Evolutionary conservation across 2,797 vertebrate species (phyloP), one percentile per base, ranked within the genome.

Genomic region (Mormyrops boulengeri): DNA sequence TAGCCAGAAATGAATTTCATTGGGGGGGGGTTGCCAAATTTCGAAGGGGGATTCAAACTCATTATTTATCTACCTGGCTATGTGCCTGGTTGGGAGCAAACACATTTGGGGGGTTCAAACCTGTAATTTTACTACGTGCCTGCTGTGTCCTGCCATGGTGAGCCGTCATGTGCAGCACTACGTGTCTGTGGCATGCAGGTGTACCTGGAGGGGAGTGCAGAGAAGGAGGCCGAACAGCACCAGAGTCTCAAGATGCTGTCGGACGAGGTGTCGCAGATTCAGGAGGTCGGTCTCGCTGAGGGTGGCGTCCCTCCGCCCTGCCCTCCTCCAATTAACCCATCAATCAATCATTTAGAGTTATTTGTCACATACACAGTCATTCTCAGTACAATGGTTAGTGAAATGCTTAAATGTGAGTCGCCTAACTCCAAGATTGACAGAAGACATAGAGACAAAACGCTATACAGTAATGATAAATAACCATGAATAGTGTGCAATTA

Each of bases 221-320:
- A 97, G 90, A 96, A 97, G 66, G 94, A 96, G 92, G 90, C 93
- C 80, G 95, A 93, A 85, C 96, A 97, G 0, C 96, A 97, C 87
- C 94, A 97, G 94, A 97, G 93, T 22, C 91, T 98, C 88, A 96
- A 93, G 91, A 98, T 97, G 93, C 95, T 98, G 88, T 98, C 97
- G 66, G 97, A 97, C 0, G 97, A 99, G 92, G 97, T 97, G 77
- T 96, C 97, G 30, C 97, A 98, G 90, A 97, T 97, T 66, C 97
- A 98, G 89, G 98, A 98, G 97, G 98, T 98, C 19, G 94, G 95
- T 91, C 89, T 3, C 9, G 22, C 57, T 2, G 14, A 44, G 41
- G 34, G 84, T 86, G 52, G 52, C 2, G 47, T 22, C 93, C 92
- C 93, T 47, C 5, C 88, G 88, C 66, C 38, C 14, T 49, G 57